A percentile compares a stretch with the other conserved stretches of the same genome.
Evolutionary conservation across 2,797 vertebrate genomes (phyloP).

Genomic region (Karalla daura): DNA sequence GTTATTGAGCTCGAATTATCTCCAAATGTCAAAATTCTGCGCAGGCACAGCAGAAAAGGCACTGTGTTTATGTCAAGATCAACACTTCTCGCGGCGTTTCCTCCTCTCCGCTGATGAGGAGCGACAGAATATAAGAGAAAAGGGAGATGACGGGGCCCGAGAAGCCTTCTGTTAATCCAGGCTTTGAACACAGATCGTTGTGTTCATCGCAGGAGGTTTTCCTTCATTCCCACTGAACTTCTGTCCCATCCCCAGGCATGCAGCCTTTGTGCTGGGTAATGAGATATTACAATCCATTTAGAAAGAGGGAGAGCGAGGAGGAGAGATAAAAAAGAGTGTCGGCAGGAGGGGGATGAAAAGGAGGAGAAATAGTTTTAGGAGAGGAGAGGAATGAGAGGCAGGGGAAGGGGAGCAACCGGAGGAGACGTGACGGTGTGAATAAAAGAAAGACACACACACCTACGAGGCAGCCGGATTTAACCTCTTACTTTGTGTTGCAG

Average conservation of each 20-base stretch:
- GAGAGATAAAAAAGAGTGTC: slow-evolving; percentile 23
- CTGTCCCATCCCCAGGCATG: slow-evolving; percentile 50
- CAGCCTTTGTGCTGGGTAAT: slow-evolving; percentile 71
- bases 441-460: slow-evolving; percentile 1
- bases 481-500: slow-evolving; percentile 72
- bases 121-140: slow-evolving; percentile 17
- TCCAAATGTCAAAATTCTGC: not conserved
- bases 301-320: slow-evolving; percentile 42
- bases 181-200: slow-evolving; percentile 66
- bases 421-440: slow-evolving; percentile 2
- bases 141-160: slow-evolving; percentile 24
- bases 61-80: slow-evolving; percentile 6
- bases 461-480: not conserved
- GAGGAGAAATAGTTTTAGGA: slow-evolving; percentile 1
- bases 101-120: slow-evolving; percentile 4
- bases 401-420: slow-evolving; percentile 10
- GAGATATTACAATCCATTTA: slow-evolving; percentile 69
- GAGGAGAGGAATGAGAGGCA: slow-evolving; percentile 8
- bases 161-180: slow-evolving; percentile 62
- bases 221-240: slow-evolving; percentile 58
- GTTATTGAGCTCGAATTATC: no score
- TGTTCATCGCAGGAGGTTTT: slow-evolving; percentile 61
- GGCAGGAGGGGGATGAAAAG: slow-evolving; percentile 17
- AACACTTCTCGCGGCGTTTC: slow-evolving; percentile 1
- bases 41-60: not conserved